Evolutionary conservation across 2,797 vertebrate species (phyloP), one percentile per base, ranked within the genome.

Genomic region (Notolabrus celidotus): DNA sequence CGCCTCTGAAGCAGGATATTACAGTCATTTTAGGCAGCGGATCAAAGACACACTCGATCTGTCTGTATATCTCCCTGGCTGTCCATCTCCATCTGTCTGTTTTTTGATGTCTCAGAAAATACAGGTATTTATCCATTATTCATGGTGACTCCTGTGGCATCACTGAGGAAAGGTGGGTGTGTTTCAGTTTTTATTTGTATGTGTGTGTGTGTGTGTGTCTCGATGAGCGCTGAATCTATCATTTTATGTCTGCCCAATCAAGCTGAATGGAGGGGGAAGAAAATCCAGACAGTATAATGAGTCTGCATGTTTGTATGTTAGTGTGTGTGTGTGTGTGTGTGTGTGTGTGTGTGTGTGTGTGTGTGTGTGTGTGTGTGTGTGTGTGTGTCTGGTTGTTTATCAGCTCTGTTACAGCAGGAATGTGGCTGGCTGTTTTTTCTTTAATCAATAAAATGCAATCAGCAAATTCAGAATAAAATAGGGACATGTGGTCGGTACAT

Each of bases 101-200:
- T 67, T 61, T 72, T 77, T 81, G 39, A 81, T 78, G 77, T 72
- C 20, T 61, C 60, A 51, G 68, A 50, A 84, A 80, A 76, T 65
- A 76, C 66, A 70, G 60, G 74, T 74, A 68, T 67, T 42, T 64
- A 76, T 84, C 52, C 46, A 82, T 82, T 82, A 82, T 83, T 85
- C 73, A 86, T 77, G 34, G 11, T 2, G 53, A 71, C 53, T 60
- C 49, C 71, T 57, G 45, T 29, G 62, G 51, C 58, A 51, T 47
- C 49, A 52, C 4, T n/a, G 34, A 60, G 25, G 54, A 29, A 42
- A 27, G 43, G 42, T 27, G 34, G 33, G 7, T 59, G 4, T 31
- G 41, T 17, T 5, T 27, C 3, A 22, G 22, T 46, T 31, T 47
- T 22, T 46, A 16, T 49, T 25, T 51, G 9, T 23, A 17, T 25